These are phyloP conservation scores for Lordiphosa mommai DNA, from an alignment of 1,140 invertebrate genomes.

Conservation along the genomic window DNA sequence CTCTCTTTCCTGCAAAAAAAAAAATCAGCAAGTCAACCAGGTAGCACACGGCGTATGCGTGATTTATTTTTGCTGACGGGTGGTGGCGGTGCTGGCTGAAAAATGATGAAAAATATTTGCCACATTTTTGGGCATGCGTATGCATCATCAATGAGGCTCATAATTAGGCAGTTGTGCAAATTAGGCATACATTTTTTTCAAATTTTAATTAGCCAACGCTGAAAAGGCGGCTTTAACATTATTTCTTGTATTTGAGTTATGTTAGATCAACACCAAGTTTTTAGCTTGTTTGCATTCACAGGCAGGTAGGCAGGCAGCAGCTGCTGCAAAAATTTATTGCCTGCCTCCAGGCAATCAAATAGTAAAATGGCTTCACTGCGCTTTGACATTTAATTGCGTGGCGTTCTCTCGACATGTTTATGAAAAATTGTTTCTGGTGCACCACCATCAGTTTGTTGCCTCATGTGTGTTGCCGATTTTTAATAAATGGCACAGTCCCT, in stretches of 20 bases:
- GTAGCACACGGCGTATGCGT: conserved; percentile 30
- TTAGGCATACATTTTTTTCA: conserved; percentile 28
- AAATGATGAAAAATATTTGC: conserved; percentile 6
- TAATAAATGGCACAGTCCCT: too few species aligned
- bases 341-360: conserved; percentile 44
- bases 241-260: too few species aligned
- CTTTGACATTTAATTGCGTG: conserved; percentile 50
- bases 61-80: conserved; percentile 30
- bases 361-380: conserved; percentile 39
- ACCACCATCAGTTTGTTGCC: not conserved
- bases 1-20: not conserved
- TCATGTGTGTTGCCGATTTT: too few species aligned
- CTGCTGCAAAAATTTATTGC: conserved; percentile 36
- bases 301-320: not conserved
- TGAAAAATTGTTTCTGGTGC: conserved; percentile 38
- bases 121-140: not conserved
- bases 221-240: not conserved
- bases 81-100: too few species aligned
- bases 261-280: conserved; percentile 15
- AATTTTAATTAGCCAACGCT: conserved; percentile 7
- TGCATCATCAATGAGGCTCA: conserved; percentile 18
- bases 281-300: too few species aligned
- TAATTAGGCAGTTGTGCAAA: conserved; percentile 28
- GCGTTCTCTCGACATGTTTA: conserved; percentile 27
- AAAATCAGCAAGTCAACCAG: conserved; percentile 10